These are phyloP conservation scores for Latheticus oryzae DNA, from an alignment of 2,888 invertebrate species.

Conservation along the genomic window DNA sequence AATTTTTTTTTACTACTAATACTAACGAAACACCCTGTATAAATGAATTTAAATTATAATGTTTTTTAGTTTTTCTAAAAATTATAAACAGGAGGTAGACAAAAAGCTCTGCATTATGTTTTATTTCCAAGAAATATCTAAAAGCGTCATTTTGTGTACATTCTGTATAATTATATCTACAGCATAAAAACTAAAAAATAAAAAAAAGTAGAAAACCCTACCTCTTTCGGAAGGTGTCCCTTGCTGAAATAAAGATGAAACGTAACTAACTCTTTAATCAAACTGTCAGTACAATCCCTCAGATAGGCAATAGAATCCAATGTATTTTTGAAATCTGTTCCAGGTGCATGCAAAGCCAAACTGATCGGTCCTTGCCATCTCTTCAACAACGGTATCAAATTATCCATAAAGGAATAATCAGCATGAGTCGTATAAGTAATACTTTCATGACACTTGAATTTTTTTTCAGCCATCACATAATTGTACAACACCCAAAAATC, in stretches of 20 bases:
- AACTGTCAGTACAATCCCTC: conserved; percentile 76
- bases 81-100: too few species aligned
- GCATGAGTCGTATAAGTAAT: conserved; percentile 94
- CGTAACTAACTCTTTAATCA: conserved; percentile 83
- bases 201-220: too few species aligned
- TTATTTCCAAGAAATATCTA: too few species aligned
- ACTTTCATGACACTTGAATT: conserved; percentile 81
- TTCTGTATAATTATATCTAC: too few species aligned
- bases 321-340: conserved; percentile 82
- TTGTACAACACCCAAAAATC: conserved; percentile 90
- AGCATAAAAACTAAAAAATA: too few species aligned
- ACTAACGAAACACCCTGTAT: too few species aligned
- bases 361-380: conserved; percentile 91
- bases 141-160: too few species aligned
- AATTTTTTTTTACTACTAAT: too few species aligned
- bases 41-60: too few species aligned
- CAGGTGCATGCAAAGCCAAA: conserved; percentile 88
- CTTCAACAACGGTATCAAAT: conserved; percentile 85
- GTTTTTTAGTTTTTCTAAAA: too few species aligned
- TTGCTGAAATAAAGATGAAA: conserved; percentile 92
- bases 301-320: conserved; percentile 84
- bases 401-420: conserved; percentile 91
- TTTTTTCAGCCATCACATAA: conserved; percentile 78
- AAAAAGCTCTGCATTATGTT: too few species aligned
- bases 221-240: conserved; percentile 83